phyloP scores from a whole-genome alignment of 2,888 invertebrate genomes.

The Acanthopleura granulata region DNA sequence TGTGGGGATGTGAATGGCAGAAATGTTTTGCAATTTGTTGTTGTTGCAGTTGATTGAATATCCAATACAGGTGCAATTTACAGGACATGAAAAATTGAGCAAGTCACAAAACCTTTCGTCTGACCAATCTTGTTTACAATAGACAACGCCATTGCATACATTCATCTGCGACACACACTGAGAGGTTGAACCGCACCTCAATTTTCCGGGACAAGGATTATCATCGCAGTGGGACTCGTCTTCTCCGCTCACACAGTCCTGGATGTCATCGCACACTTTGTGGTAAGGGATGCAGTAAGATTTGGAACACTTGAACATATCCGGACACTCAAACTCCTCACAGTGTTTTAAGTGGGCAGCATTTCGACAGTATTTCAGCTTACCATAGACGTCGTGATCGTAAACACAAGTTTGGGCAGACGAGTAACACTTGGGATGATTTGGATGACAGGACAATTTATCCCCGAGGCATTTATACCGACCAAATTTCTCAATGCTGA shows the following conservation, averaged over 20 bases:
- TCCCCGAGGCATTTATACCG: background rate
- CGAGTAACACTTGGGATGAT: slow-evolving; percentile 1
- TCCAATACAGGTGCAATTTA: background rate
- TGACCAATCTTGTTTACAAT: background rate
- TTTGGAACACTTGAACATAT: slow-evolving; percentile 1
- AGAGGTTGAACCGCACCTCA: background rate
- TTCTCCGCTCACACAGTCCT: background rate
- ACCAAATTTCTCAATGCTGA: no score
- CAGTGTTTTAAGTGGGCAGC: slow-evolving; percentile 1
- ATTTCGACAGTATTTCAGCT: background rate
- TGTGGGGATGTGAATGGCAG: background rate
- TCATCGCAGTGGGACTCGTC: background rate
- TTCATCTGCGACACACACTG: background rate
- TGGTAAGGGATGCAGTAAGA: slow-evolving; percentile 1
- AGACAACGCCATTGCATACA: background rate
- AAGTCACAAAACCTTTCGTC: slow-evolving; percentile 8
- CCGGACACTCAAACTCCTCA: background rate
- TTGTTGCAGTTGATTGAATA: background rate
- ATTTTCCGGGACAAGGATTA: background rate
- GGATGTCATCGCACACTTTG: background rate
- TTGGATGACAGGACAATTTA: background rate
- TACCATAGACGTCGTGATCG: slow-evolving; percentile 9
- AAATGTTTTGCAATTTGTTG: background rate
- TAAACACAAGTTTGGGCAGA: background rate
- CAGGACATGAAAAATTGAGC: background rate